phyloP scores from a whole-genome alignment of 2,888 invertebrate species.

The Troides oblongomaculatus region DNA sequence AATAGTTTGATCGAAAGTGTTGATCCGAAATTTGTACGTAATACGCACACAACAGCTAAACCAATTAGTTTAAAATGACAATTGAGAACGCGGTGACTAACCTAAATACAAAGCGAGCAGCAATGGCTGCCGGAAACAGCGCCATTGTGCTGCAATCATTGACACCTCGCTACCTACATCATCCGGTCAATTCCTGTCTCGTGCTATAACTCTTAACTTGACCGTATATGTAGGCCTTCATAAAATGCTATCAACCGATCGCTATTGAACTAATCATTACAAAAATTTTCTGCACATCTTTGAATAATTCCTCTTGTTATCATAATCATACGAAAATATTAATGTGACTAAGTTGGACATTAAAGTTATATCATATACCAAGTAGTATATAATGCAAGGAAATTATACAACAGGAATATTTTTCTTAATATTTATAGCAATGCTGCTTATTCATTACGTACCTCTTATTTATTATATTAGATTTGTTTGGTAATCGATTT shows the following conservation, averaged over 20 bases:
- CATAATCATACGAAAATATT: not conserved
- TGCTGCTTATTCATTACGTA: not conserved
- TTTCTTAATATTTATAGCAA: not conserved
- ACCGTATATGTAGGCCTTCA: constrained; percentile 24
- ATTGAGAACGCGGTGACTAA: constrained; percentile 76
- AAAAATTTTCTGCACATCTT: constrained; percentile 6
- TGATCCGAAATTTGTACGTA: constrained; percentile 50
- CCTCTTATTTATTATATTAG: not conserved
- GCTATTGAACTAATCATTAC: not conserved
- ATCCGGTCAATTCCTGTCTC: constrained; percentile 71
- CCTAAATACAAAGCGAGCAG: constrained; percentile 75
- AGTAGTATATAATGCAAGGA: not conserved
- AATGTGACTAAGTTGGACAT: no score
- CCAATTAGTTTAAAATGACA: constrained; percentile 74
- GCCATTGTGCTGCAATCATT: constrained; percentile 78
- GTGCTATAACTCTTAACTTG: constrained; percentile 42
- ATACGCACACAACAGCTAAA: constrained; percentile 55
- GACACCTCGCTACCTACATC: constrained; percentile 72
- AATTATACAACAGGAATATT: not conserved
- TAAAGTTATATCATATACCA: no score
- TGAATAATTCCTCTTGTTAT: not conserved
- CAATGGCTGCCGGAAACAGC: constrained; percentile 67
- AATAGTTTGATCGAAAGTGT: not conserved
- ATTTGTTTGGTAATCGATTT: not conserved
- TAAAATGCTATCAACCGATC: constrained; percentile 15